Evolutionary conservation across 1,140 invertebrate genomes (phyloP), one percentile per base, ranked within the genome.

Genomic region (Oppia nitens): DNA sequence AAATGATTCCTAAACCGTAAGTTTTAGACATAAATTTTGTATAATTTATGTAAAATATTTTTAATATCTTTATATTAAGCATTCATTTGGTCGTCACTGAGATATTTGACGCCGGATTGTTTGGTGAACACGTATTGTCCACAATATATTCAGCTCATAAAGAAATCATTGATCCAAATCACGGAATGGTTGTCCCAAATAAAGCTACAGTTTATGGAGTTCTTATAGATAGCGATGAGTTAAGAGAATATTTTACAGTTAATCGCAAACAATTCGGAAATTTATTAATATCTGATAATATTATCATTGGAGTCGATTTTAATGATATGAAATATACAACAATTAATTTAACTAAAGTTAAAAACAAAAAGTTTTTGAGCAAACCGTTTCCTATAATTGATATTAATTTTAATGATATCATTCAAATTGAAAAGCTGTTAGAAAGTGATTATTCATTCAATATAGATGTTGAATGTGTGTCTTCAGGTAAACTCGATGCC

Each of bases 61-160:
- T 21, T 32, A 20, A 12, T 48, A 47, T 55, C n/a, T 59, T 25
- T 48, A 45, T 26, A 68, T 70, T 65, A 53, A 80, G 78, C 64
- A 76, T 79, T 32, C 76, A 78, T 63, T 66, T 85, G 6, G 68
- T 85, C 23, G 74, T 86, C 1, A 85, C 83, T 53, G 85, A 87
- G 71, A 81, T 81, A 50, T 82, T 87, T 75, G 85, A 87, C 75
- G 79, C 80, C 60, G 84, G 79, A 2, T 66, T 86, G 24, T 81
- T 87, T 70, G 85, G 85, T 17, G 85, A 87, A 72, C 73, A 78
- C 63, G 74, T 82, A 32, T 67, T 87, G 32, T 71, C 78, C 64
- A 79, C 80, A 23, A 64, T 87, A 25, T 68, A 76, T 32, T 79
- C 85, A 74, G 83, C 83, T 4, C 81, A 79, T 75, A 66, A 78